phyloP scores from a whole-genome alignment of 2,113 vertebrate genomes.

The Guaruba guarouba region DNA sequence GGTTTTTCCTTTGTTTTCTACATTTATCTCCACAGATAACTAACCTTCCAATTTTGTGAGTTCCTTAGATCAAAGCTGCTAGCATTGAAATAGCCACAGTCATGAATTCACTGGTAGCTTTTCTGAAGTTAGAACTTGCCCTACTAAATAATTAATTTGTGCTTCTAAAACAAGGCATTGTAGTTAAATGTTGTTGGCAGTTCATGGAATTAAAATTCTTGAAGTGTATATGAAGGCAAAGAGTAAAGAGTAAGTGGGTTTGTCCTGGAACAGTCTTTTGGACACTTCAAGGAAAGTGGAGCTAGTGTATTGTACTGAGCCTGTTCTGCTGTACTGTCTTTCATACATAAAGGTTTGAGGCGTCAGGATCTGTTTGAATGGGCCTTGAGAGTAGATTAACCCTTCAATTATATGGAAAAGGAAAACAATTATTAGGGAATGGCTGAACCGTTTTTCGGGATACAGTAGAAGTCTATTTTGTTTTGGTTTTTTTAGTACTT shows the following conservation, averaged over 20 bases:
- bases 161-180: background rate
- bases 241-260: background rate
- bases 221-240: background rate
- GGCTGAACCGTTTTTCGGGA: background rate
- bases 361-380: background rate
- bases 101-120: background rate
- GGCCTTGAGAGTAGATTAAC: background rate
- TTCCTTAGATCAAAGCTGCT: background rate
- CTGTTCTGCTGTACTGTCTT: background rate
- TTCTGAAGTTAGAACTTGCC: background rate
- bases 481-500: background rate
- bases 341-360: fast-evolving
- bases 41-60: fast-evolving
- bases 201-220: background rate
- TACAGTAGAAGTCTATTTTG: background rate
- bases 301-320: background rate
- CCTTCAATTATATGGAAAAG: background rate
- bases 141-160: background rate
- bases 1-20: background rate
- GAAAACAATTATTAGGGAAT: background rate
- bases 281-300: background rate
- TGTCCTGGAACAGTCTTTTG: background rate
- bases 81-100: background rate
- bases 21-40: background rate
- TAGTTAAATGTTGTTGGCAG: background rate